Percentiles rank a stretch among this genome's conserved stretches.
Evolutionary conservation across 2,888 invertebrate genomes (phyloP).

Genomic region (Piscicola geometra): DNA sequence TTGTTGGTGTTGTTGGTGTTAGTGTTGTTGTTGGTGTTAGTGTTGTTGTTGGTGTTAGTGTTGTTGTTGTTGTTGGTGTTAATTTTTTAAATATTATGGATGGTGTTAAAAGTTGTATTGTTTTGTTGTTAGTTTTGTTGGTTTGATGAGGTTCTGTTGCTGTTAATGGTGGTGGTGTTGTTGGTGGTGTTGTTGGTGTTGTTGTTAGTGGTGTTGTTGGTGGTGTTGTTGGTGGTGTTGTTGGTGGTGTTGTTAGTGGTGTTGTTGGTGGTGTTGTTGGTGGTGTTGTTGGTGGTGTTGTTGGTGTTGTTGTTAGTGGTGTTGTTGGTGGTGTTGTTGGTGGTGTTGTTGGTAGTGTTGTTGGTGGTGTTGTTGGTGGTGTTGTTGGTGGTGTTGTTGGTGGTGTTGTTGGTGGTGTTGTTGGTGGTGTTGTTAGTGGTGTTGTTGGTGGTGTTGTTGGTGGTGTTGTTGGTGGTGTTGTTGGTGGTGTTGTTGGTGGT

Average conservation of each 20-base stretch:
- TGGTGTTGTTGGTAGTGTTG: background rate
- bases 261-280: too few species aligned
- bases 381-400: background rate
- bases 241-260: too few species aligned
- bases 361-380: background rate
- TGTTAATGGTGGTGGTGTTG: background rate
- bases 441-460: background rate
- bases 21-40: constrained; percentile 5
- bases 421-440: background rate
- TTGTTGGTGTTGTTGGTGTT: background rate
- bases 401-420: constrained; percentile 5
- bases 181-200: background rate
- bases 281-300: background rate
- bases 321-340: background rate
- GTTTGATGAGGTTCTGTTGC: background rate
- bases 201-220: background rate
- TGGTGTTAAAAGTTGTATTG: too few species aligned
- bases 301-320: background rate
- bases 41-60: background rate
- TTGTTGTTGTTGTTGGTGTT: background rate
- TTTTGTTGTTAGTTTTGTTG: background rate
- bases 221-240: background rate
- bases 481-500: background rate
- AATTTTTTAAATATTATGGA: background rate
- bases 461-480: background rate